Evolutionary conservation across 2,113 vertebrate genomes (phyloP), one percentile per base, ranked within the genome.

Genomic region (Lota lota): DNA sequence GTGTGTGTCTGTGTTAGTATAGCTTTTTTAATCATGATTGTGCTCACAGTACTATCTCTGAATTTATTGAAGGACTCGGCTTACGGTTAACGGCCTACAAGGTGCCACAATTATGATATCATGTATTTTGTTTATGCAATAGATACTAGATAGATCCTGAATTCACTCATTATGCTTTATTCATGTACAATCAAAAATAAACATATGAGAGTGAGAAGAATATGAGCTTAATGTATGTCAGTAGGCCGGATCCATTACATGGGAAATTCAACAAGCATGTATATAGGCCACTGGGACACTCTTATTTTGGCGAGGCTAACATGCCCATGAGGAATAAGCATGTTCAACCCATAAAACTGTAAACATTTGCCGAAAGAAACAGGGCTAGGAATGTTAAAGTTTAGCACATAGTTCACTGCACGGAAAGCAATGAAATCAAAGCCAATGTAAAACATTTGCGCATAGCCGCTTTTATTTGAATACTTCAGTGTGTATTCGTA

Each of bases 201-300:
- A 47, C 40, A 47, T 7, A 33, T 14, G 40, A 47, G 6, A 47
- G 40, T 47, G 40, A 2, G 12, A 47, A 47, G 12, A 47, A 14
- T 47, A 14, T 14, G 40, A 47, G 8, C 40, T 68, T 76, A 67
- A 56, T 28, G 50, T 71, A 54, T 51, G 50, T 56, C 62, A 51
- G 66, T 62, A 22, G 63, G 22, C 54, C 74, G 40, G 50, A 18
- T 78, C 40, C 63, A 22, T 56, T 81, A 79, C 85, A 70, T 72
- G 40, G 76, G 60, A 22, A 59, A 60, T 66, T 74, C 67, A 76
- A 78, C 74, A 65, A 74, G 51, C 71, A 58, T 24, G 54, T 81
- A 86, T 87, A 60, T 88, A 83, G 87, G 83, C 68, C 78, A 83
- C 71, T 71, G 75, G 76, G 76, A 22, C 53, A 72, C 20, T 15